A percentile compares a stretch with the other conserved stretches of the same genome.
phyloP scores from a whole-genome alignment of 2,113 vertebrate species.

The Ranitomeya variabilis region DNA sequence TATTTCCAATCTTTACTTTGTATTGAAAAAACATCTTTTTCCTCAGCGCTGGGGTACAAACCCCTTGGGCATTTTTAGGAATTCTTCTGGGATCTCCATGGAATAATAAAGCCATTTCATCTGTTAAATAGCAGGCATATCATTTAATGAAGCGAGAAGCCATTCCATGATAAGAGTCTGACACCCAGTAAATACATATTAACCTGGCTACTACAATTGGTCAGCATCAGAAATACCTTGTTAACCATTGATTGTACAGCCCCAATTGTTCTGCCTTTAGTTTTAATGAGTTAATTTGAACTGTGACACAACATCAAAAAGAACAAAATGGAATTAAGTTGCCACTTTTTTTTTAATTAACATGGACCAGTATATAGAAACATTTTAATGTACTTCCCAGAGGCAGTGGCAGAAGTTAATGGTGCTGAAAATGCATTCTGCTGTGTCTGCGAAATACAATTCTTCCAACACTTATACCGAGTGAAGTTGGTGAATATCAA shows the following conservation, averaged over 20 bases:
- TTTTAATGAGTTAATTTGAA: constrained; percentile 18
- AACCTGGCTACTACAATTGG: constrained; percentile 28
- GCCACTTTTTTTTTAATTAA: constrained; percentile 51
- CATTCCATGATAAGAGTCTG: constrained; percentile 15
- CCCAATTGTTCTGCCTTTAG: neutral
- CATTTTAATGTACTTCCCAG: constrained; percentile 58
- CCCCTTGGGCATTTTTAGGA: constrained; percentile 20
- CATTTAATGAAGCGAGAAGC: constrained; percentile 54
- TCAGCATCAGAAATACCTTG: constrained; percentile 28
- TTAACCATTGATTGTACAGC: constrained; percentile 36
- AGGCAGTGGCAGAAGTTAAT: constrained; percentile 55
- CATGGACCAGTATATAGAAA: constrained; percentile 45
- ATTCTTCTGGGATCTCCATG: constrained; percentile 41
- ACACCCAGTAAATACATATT: constrained; percentile 46
- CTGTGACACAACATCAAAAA: constrained; percentile 13
- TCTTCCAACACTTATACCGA: constrained; percentile 37
- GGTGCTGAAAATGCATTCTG: constrained; percentile 55
- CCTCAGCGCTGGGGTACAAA: neutral
- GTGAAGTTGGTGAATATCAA: constrained; percentile 10
- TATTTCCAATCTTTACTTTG: neutral
- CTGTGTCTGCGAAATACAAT: constrained; percentile 50
- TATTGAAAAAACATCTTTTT: neutral
- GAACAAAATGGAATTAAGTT: neutral
- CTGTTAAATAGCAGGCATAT: constrained; percentile 54
- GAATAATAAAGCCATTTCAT: constrained; percentile 53